phyloP scores from a whole-genome alignment of 2,113 vertebrate genomes.

The Catharus minimus region DNA sequence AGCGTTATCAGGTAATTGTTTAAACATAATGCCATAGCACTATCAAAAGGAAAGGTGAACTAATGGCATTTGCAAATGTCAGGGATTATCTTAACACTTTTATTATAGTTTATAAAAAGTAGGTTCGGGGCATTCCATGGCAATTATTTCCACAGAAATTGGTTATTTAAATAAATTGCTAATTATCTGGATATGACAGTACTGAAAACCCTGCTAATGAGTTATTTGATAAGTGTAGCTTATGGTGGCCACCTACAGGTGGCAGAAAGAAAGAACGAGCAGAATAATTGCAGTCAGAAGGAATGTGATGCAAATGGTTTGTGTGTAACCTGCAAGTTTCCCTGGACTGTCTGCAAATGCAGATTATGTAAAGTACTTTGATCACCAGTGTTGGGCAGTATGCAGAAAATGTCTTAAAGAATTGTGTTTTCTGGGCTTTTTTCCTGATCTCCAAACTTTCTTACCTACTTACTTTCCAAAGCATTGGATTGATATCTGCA shows the following conservation, averaged over 20 bases:
- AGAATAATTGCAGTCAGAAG: neutral
- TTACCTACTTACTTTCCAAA: neutral
- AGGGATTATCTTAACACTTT: constrained; percentile 90
- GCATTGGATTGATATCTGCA: neutral
- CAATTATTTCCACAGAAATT: constrained; percentile 86
- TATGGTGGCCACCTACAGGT: constrained; percentile 84
- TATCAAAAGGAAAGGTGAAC: constrained; percentile 88
- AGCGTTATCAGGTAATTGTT: constrained; percentile 83
- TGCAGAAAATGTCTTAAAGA: neutral
- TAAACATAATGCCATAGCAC: constrained; percentile 83
- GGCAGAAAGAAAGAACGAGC: constrained; percentile 67
- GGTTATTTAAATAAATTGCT: constrained; percentile 86
- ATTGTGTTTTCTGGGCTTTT: neutral
- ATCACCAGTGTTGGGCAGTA: neutral
- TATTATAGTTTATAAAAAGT: constrained; percentile 88
- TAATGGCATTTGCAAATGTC: constrained; percentile 91
- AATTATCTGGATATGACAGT: constrained; percentile 84
- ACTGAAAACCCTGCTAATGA: constrained; percentile 78
- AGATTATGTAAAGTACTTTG: neutral
- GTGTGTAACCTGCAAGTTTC: neutral
- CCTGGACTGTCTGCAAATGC: neutral
- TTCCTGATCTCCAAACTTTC: neutral
- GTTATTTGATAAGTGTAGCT: constrained; percentile 74
- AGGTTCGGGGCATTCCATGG: constrained; percentile 79
- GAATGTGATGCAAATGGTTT: neutral